phyloP scores from a whole-genome alignment of 2,797 vertebrate genomes.

The Xyrichtys novacula region DNA sequence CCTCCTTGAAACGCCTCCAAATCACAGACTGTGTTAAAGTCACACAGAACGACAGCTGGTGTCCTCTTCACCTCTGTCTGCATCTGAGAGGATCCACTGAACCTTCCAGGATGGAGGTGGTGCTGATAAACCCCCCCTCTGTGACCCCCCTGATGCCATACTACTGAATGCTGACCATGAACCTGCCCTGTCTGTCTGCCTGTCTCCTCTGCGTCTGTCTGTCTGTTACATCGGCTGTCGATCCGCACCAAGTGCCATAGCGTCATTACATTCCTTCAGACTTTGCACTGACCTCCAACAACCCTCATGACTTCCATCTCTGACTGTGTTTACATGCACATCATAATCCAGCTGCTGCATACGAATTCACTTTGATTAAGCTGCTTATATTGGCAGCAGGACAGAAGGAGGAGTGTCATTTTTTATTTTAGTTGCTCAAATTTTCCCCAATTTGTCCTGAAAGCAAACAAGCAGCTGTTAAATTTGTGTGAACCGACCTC shows the following conservation, averaged over 20 bases:
- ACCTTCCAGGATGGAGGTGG: slow-evolving; percentile 61
- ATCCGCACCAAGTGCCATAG: slow-evolving; percentile 87
- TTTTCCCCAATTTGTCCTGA: slow-evolving; percentile 3
- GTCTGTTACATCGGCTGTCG: slow-evolving; percentile 72
- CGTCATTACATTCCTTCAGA: slow-evolving; percentile 85
- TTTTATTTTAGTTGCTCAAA: neutral
- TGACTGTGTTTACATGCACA: slow-evolving; percentile 71
- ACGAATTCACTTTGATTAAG: slow-evolving; percentile 2
- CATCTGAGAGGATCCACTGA: slow-evolving; percentile 64
- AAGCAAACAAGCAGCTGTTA: slow-evolving; percentile 21
- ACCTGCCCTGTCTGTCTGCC: slow-evolving; percentile 68
- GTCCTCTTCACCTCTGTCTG: slow-evolving; percentile 62
- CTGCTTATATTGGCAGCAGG: slow-evolving; percentile 12
- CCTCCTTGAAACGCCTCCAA: slow-evolving; percentile 59
- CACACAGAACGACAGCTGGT: slow-evolving; percentile 53
- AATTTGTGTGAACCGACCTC: neutral
- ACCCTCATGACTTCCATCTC: slow-evolving; percentile 59
- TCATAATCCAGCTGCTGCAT: slow-evolving; percentile 2
- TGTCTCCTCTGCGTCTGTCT: slow-evolving; percentile 43
- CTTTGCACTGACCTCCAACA: slow-evolving; percentile 78
- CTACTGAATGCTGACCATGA: slow-evolving; percentile 87
- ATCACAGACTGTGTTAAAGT: slow-evolving; percentile 40
- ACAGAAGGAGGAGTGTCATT: slow-evolving; percentile 1
- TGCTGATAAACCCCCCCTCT: slow-evolving; percentile 3
- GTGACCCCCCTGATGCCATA: slow-evolving; percentile 78